phyloP scores from a whole-genome alignment of 2,888 invertebrate genomes.

The Adela reaumurella region DNA sequence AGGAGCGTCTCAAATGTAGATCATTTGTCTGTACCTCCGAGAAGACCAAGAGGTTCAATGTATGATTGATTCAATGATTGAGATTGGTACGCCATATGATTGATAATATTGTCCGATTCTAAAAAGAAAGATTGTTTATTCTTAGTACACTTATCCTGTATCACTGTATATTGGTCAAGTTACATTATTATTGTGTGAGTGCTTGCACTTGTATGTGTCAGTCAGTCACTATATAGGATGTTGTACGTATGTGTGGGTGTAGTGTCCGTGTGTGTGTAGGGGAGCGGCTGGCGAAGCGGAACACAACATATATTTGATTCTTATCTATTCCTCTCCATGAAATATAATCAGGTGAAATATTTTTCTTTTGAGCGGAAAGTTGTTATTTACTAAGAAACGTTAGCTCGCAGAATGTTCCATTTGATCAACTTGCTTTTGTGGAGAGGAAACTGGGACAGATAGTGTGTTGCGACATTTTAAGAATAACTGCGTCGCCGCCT shows the following conservation, averaged over 20 bases:
- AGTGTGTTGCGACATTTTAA: background rate
- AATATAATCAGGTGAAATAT: constrained; percentile 47
- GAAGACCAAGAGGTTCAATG: no score
- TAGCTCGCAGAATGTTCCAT: background rate
- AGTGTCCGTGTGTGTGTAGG: constrained; percentile 41
- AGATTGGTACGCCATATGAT: no score
- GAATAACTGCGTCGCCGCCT: no score
- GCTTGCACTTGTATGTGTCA: no score
- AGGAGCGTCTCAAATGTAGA: no score
- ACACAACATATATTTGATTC: constrained; percentile 57
- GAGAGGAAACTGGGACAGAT: background rate
- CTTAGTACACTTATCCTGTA: background rate
- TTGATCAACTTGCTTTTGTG: background rate
- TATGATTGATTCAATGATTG: no score
- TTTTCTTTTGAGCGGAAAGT: constrained; percentile 38
- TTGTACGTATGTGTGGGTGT: constrained; percentile 23
- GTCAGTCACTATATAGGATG: background rate
- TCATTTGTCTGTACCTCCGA: no score
- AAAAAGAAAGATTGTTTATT: no score
- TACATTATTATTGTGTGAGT: background rate
- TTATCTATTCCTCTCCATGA: constrained; percentile 36
- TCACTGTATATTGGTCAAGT: background rate
- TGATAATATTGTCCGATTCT: no score
- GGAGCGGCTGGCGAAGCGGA: constrained; percentile 44
- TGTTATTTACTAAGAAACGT: constrained; percentile 14